Conservation (phyloP, 2,113 vertebrate species). For the Rhabdomys dilectus region DNA sequence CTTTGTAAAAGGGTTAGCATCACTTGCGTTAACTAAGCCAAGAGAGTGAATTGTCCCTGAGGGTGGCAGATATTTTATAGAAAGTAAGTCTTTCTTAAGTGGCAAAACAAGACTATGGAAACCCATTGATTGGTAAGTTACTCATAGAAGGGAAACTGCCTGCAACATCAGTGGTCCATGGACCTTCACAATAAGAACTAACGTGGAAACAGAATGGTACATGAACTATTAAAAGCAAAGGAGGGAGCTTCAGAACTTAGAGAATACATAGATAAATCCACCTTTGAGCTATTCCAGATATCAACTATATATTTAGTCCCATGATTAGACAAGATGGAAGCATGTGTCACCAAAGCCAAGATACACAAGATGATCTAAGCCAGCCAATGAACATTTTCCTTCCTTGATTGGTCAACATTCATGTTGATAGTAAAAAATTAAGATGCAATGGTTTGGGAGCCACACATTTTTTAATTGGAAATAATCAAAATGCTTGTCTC, state of each 20-base stretch:
- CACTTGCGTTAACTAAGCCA: background rate
- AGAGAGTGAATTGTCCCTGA: background rate
- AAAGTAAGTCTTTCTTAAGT: background rate
- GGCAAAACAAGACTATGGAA: background rate
- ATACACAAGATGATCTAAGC: too few relatives aligned
- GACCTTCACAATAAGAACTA: background rate
- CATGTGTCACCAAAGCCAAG: background rate
- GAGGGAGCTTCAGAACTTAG: background rate
- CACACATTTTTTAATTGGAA: background rate
- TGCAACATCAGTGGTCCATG: background rate
- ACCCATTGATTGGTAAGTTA: background rate
- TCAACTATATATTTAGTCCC: background rate
- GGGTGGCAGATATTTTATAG: fast-evolving
- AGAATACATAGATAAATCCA: background rate
- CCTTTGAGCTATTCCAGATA: background rate
- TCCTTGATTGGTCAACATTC: background rate
- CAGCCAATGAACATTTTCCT: background rate
- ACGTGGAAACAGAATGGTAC: background rate
- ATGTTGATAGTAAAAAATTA: background rate
- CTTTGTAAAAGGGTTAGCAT: background rate
- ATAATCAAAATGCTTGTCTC: background rate
- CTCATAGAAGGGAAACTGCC: background rate
- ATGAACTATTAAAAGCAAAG: background rate
- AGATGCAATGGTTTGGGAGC: background rate
- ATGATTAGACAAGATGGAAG: background rate